Conservation (phyloP, 2,888 invertebrate species). For the Hydrotaea cyrtoneurina region DNA sequence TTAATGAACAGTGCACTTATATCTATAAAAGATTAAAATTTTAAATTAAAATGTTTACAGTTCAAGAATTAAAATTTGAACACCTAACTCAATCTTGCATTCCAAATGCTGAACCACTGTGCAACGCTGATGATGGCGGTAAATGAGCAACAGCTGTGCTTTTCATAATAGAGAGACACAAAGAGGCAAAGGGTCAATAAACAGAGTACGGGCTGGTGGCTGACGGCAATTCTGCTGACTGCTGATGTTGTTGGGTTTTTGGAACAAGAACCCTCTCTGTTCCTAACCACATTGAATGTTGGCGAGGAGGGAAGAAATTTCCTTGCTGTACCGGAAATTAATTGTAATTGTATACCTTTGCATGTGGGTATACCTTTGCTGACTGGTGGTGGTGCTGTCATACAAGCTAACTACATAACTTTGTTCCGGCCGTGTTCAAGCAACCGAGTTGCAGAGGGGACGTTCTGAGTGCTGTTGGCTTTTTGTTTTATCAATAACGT, state of each 20-base stretch:
- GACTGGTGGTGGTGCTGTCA: not conserved
- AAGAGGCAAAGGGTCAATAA: conserved; percentile 48
- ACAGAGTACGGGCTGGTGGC: conserved; percentile 14
- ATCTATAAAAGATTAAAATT: too few species aligned
- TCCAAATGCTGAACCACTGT: too few species aligned
- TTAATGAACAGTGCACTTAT: too few species aligned
- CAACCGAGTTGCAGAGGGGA: not conserved
- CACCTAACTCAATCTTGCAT: too few species aligned
- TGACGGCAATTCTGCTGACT: not conserved
- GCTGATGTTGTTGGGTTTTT: not conserved
- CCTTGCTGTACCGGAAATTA: conserved; percentile 31
- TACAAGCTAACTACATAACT: not conserved
- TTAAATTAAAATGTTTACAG: too few species aligned
- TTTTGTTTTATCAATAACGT: not conserved
- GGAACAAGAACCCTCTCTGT: conserved; percentile 22
- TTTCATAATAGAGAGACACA: not conserved
- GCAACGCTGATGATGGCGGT: not conserved
- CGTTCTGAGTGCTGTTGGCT: not conserved
- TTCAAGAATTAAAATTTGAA: too few species aligned
- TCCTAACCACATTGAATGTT: not conserved
- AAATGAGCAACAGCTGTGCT: not conserved
- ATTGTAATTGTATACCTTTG: conserved; percentile 24
- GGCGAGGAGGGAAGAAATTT: not conserved
- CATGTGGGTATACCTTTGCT: not conserved
- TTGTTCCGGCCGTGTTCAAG: not conserved